Base-by-base conservation (phyloP, 2,888 invertebrate species). In the Cylloceria caligata region DNA sequence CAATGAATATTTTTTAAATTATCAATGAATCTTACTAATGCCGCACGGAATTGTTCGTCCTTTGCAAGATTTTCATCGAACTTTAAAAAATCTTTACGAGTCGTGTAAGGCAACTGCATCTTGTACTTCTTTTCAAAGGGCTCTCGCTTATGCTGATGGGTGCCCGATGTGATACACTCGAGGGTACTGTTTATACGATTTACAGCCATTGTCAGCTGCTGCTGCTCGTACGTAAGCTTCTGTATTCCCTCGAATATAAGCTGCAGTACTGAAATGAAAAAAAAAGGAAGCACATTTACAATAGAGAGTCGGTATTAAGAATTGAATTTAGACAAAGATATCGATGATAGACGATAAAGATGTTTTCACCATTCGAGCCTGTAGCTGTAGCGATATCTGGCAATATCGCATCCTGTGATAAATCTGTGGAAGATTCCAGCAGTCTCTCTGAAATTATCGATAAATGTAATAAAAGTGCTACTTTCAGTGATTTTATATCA, bases 41-140 rank as follows among this genome's bases (percentile, higher is more conserved):
- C 62, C 27, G 36, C 36, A 9, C 76, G 68, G 9, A 60, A 76
- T 1, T 13, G 9, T 13, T 68, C 60, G 27, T 76, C 68, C 16
- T 6, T 30, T 7, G 24, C 39, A 4, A 76, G 30, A 19, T 49
- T 34, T 7, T 49, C 16, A 19, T 76, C 76, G 49, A 76, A 76
- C 36, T 19, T 24, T 13, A 76, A 11, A 9, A 76, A 76, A 39
- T 76, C 68, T 49, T 76, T 36, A 9, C 47, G 57, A 13, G 6
- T 76, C 47, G 47, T 13, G 19, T 60, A 76, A 1, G 76, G 76
- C 47, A 69, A 39, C 30, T 49, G 60, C 7, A 76, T 60, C 24
- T 76, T 62, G 76, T 76, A 76, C 39, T 47, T 60, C 39, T 76
- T 76, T 39, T 69, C 68, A n/a, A 76, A 76, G 0, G 68, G 36